Evolutionary conservation across 1,140 invertebrate species (phyloP), one percentile per base, ranked within the genome.

Genomic region (Calliopsis andreniformis): DNA sequence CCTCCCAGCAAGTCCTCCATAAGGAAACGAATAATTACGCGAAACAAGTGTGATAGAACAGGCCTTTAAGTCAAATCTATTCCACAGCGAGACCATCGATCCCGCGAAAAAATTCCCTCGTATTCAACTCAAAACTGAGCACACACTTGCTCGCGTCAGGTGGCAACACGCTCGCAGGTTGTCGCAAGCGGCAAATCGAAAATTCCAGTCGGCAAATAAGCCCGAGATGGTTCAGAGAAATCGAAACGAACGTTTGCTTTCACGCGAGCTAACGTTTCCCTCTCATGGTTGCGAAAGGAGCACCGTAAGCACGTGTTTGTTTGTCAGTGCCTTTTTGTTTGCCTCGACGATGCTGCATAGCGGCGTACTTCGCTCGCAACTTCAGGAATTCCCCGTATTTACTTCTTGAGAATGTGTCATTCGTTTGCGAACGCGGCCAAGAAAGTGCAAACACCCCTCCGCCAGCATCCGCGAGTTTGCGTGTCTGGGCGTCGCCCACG

Each of bases 361-460:
- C 32, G 18, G 0, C 14, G 1, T 62, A 71, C 43, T 71, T 63
- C 23, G 6, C 2, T 7, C 28, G 45, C 18, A 53, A 72, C 32
- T 72, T 70, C 30, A 56, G 18, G 18, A 3, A 1, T 28, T 3
- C 4, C 25, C 1, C 8, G 23, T 72, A 28, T 51, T 53, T 71
- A 28, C 58, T 71, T 51, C 58, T 62, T 63, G 55, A 61, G 55
- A 47, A 61, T 47, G 55, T 58, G 39, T 18, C 20, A 70, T 58
- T 18, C 68, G 30, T 30, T 70, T 30, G 68, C 35, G 58, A 63
- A 51, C 59, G 32, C 18, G 45, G 3, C 47, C n/a, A 32, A 49
- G n/a, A 53, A 72, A 49, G 59, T 63, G 59, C 20, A 72, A 72
- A 72, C 69, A 64, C 12, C 3, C 69, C 43, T 47, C 28, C 56